A percentile compares a stretch with the other conserved stretches of the same genome.
Conservation (phyloP, 1,140 invertebrate species). For the Danaus melanippus region DNA sequence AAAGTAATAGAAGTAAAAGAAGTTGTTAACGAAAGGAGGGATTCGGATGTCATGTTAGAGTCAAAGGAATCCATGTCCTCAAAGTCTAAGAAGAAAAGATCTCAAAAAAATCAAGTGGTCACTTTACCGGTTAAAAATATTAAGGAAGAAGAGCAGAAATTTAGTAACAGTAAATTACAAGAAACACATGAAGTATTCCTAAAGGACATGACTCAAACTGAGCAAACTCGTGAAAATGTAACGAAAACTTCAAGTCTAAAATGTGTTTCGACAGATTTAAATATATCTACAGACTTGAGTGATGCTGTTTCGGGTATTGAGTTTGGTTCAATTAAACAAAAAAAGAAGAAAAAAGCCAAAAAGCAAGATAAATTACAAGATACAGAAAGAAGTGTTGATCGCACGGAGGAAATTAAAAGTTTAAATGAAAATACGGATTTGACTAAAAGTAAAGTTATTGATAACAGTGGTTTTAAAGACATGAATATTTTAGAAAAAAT, state of each 20-base stretch:
- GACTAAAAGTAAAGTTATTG: conserved; percentile 1
- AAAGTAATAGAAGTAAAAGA: conserved; percentile 16
- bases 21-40: not conserved
- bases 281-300: too few species aligned
- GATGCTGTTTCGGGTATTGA: conserved; percentile 1
- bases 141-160: not conserved
- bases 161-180: conserved; percentile 15
- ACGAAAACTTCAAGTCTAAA: not conserved
- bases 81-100: conserved; percentile 19
- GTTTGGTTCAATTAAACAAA: conserved; percentile 11
- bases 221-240: not conserved
- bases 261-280: too few species aligned
- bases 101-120: not conserved
- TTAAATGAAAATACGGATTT: not conserved
- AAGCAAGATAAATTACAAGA: conserved; percentile 15
- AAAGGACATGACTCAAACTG: conserved; percentile 6
- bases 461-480: conserved; percentile 2
- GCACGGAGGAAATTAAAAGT: too few species aligned
- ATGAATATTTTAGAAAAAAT: conserved; percentile 3
- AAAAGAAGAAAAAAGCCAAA: conserved; percentile 23
- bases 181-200: conserved; percentile 10
- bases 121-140: not conserved
- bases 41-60: too few species aligned
- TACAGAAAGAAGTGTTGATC: not conserved
- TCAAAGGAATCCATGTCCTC: too few species aligned